Evolutionary conservation across 2,888 invertebrate species (phyloP).

Genomic region (Nebria brevicollis): DNA sequence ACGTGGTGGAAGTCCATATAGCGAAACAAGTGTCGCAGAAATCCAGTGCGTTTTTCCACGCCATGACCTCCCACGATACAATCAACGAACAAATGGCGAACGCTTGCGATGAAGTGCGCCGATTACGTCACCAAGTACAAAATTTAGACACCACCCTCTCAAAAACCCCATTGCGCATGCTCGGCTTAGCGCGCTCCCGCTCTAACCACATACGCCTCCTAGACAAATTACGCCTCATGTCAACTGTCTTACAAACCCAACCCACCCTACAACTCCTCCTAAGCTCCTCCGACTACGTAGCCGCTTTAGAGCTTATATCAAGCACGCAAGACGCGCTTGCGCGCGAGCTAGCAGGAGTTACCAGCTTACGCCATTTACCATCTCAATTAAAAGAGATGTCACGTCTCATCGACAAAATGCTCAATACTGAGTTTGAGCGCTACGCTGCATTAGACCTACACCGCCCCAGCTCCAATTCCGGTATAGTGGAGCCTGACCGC

Average conservation of each 20-base stretch:
- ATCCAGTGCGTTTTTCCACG: constrained; percentile 97
- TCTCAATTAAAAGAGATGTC: constrained; percentile 97
- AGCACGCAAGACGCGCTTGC: constrained; percentile 95
- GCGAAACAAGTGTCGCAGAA: constrained; percentile 93
- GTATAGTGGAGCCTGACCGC: constrained; percentile 84
- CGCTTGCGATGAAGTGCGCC: constrained; percentile 80
- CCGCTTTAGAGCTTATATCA: constrained; percentile 94
- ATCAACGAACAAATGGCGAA: constrained; percentile 94
- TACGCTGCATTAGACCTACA: constrained; percentile 93
- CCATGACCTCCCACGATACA: constrained; percentile 97
- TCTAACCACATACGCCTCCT: constrained; percentile 73
- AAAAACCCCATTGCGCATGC: constrained; percentile 80
- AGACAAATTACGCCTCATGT: constrained; percentile 88
- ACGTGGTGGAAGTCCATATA: constrained; percentile 93
- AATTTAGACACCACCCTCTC: constrained; percentile 83
- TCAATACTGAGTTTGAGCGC: constrained; percentile 92
- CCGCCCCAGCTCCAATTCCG: constrained; percentile 74
- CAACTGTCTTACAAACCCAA: constrained; percentile 97
- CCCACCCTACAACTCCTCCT: constrained; percentile 94
- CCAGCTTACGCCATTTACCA: constrained; percentile 94
- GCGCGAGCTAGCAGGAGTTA: constrained; percentile 90
- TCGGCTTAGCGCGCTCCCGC: constrained; percentile 75
- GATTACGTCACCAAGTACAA: constrained; percentile 78
- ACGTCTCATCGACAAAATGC: constrained; percentile 95
- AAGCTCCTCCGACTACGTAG: constrained; percentile 96